Evolutionary conservation across 2,113 vertebrate genomes (phyloP).

Genomic region (Catharus fuscescens): DNA sequence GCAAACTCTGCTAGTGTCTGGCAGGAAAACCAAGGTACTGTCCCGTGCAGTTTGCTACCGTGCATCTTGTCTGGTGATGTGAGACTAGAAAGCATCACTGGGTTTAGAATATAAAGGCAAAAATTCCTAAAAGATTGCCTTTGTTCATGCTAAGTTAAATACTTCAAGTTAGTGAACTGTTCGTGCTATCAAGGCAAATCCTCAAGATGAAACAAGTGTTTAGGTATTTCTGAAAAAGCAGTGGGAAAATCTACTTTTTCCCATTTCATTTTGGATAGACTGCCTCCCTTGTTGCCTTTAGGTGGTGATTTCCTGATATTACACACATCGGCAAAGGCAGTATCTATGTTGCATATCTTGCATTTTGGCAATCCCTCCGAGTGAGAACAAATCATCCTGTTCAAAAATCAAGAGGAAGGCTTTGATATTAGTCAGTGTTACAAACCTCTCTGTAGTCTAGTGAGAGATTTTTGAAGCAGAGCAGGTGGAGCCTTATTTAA

Average conservation of each 20-base stretch:
- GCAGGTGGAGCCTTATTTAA: conserved; percentile 57
- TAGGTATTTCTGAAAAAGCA: neutral
- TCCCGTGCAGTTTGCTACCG: accelerated
- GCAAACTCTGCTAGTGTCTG: neutral
- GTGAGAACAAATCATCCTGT: neutral
- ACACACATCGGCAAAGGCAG: neutral
- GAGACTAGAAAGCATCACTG: neutral
- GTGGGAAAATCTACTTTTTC: neutral
- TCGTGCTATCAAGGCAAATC: neutral
- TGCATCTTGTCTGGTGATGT: neutral
- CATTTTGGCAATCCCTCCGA: neutral
- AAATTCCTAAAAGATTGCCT: neutral
- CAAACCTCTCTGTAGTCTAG: neutral
- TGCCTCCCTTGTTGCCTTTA: neutral
- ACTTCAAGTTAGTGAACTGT: neutral
- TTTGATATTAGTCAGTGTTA: neutral
- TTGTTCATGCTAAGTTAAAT: neutral
- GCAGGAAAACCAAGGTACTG: neutral
- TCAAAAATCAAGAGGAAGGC: neutral
- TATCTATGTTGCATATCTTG: neutral
- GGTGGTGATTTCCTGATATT: neutral
- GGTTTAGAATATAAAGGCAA: neutral
- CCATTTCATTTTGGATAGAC: neutral
- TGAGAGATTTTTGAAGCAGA: conserved; percentile 58
- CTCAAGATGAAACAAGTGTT: neutral